Evolutionary conservation across 2,888 invertebrate genomes (phyloP).

Genomic region (Campopleginae sp.): DNA sequence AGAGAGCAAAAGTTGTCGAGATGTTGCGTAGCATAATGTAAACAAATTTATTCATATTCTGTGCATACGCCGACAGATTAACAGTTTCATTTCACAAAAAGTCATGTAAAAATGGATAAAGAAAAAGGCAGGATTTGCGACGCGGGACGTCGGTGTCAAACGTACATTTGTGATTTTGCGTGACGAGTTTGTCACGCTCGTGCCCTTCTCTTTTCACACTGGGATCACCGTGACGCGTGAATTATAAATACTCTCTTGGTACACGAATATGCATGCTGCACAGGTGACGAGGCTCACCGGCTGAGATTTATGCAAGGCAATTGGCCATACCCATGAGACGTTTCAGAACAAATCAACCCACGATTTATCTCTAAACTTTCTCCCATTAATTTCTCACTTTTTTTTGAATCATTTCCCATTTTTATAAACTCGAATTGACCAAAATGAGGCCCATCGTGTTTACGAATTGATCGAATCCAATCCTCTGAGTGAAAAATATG

Average conservation of each 20-base stretch:
- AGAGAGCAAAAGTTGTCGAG: constrained; percentile 34
- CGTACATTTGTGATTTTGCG: constrained; percentile 60
- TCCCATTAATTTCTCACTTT: not conserved
- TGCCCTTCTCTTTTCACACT: constrained; percentile 62
- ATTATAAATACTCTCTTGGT: constrained; percentile 39
- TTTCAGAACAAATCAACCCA: not conserved
- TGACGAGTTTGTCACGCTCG: constrained; percentile 62
- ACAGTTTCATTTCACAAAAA: constrained; percentile 7
- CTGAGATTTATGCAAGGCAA: constrained; percentile 58
- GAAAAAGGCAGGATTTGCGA: constrained; percentile 39
- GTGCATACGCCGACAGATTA: constrained; percentile 21
- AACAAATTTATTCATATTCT: constrained; percentile 73
- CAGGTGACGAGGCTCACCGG: constrained; percentile 47
- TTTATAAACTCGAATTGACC: not conserved
- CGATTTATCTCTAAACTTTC: not conserved
- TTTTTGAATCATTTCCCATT: not conserved
- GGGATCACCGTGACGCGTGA: constrained; percentile 58
- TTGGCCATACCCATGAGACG: not conserved
- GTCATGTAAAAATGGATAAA: constrained; percentile 23
- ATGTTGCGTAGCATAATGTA: constrained; percentile 32
- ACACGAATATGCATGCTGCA: constrained; percentile 22
- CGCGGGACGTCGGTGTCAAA: constrained; percentile 43
- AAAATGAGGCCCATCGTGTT: not conserved
- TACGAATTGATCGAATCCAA: not conserved
- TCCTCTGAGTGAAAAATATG: not conserved